Percentiles rank a stretch among this genome's conserved stretches.
Evolutionary conservation across 35 echinoderm and acorn worm species (phyloP).

Genomic region (Lytechinus variegatus): DNA sequence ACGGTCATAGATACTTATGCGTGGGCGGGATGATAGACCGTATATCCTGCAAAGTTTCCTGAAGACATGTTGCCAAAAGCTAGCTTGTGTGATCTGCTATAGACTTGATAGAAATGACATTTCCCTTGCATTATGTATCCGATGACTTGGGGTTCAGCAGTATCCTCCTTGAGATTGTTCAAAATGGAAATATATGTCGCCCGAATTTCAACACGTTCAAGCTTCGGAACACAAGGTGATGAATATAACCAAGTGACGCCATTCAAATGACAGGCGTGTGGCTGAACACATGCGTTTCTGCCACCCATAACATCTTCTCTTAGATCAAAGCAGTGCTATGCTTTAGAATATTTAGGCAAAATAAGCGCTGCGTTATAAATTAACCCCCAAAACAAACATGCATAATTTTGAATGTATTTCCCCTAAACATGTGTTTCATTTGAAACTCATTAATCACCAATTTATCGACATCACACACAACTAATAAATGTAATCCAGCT

Average conservation of each 20-base stretch:
- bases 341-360: too few relatives aligned
- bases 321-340: too few relatives aligned
- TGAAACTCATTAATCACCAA: background rate
- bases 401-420: background rate
- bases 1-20: background rate
- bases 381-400: background rate
- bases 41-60: background rate
- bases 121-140: background rate
- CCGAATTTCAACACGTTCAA: background rate
- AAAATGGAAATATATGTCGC: background rate
- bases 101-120: background rate
- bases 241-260: background rate
- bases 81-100: background rate
- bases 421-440: background rate
- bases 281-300: background rate
- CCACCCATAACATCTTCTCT: background rate
- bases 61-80: background rate
- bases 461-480: background rate
- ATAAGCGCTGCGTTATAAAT: too few relatives aligned
- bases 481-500: background rate
- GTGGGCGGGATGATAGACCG: background rate
- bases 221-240: background rate
- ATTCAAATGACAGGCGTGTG: background rate
- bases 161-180: background rate
- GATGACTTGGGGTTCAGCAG: background rate